These are phyloP conservation scores for Phaethon lepturus DNA, from an alignment of 2,113 vertebrate genomes.

Conservation along the genomic window DNA sequence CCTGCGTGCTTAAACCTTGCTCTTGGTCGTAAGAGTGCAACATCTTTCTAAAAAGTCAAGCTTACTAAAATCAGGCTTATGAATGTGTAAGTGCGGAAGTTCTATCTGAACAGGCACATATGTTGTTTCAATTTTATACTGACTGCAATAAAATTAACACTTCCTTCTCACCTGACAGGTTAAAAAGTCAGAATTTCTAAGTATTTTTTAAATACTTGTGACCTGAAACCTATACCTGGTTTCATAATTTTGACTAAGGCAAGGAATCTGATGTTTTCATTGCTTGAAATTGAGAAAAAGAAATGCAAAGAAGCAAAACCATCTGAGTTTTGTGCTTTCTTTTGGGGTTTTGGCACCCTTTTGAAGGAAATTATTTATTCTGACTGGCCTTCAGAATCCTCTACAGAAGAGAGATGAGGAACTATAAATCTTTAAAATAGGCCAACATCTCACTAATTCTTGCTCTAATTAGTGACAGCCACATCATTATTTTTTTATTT, in stretches of 20 bases:
- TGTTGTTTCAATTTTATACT: not conserved
- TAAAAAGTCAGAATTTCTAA: not conserved
- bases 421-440: slow-evolving; percentile 5
- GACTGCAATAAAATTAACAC: not conserved
- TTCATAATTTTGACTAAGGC: not conserved
- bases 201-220: not conserved
- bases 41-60: not conserved
- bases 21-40: not conserved
- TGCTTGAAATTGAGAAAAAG: not conserved
- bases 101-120: not conserved
- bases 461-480: slow-evolving; percentile 13
- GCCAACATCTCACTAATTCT: not conserved
- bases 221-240: not conserved
- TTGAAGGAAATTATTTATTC: not conserved
- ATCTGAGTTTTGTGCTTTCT: not conserved
- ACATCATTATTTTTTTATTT: not conserved
- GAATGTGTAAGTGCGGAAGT: not conserved
- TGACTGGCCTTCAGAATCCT: not conserved
- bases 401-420: not conserved
- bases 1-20: not conserved
- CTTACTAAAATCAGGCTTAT: not conserved
- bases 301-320: not conserved
- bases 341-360: not conserved
- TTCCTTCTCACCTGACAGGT: not conserved
- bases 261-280: not conserved